Evolutionary conservation across 2,888 invertebrate species (phyloP).

Genomic region (Lycocerus yunnanus): DNA sequence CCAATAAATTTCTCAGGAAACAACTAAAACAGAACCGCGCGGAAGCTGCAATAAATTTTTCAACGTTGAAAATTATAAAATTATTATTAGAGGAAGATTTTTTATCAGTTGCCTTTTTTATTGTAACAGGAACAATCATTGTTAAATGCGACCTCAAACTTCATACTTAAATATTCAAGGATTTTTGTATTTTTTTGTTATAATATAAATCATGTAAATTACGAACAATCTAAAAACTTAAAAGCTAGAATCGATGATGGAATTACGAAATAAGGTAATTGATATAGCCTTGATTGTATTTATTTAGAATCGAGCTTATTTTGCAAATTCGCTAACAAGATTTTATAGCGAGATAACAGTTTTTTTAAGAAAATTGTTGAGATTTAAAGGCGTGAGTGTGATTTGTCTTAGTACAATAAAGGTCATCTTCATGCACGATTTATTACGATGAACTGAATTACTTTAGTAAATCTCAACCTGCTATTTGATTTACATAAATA

Average conservation of each 20-base stretch:
- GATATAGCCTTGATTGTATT: constrained; percentile 5
- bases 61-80: background rate
- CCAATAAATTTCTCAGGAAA: background rate
- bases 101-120: background rate
- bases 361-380: background rate
- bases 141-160: constrained; percentile 13
- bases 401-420: constrained; percentile 4
- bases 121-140: background rate
- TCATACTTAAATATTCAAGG: constrained; percentile 11
- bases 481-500: background rate
- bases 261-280: constrained; percentile 5
- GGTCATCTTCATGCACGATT: constrained; percentile 22
- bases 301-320: background rate
- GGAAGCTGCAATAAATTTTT: background rate
- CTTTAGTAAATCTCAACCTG: background rate
- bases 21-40: background rate
- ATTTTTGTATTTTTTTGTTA: background rate
- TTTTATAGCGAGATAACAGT: background rate
- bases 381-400: constrained; percentile 8
- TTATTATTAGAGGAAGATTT: background rate
- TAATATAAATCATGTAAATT: constrained; percentile 7
- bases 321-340: background rate
- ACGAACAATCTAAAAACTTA: constrained; percentile 5
- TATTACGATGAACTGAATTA: background rate
- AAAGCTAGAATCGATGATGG: constrained; percentile 13